Evolutionary conservation across 2,797 vertebrate genomes (phyloP).

Genomic region (Rhinella marina): DNA sequence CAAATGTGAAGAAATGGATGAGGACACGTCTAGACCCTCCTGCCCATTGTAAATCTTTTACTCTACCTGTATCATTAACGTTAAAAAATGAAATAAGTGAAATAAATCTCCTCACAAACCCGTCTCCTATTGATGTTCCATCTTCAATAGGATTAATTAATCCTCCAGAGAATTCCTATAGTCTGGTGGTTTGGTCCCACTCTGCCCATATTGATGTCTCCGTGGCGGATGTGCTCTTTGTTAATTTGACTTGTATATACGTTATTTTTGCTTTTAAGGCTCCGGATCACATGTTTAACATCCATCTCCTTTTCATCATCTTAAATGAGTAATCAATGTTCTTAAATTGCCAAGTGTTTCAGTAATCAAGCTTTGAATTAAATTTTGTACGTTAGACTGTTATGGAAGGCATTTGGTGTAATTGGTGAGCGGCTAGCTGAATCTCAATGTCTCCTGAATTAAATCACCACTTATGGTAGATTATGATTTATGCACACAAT

Average conservation of each 20-base stretch:
- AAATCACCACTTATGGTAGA: constrained; percentile 60
- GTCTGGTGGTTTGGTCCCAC: neutral
- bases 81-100: neutral
- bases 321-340: constrained; percentile 62
- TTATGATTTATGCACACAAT: constrained; percentile 60
- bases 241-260: constrained; percentile 52
- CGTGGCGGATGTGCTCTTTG: constrained; percentile 25
- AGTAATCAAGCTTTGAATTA: constrained; percentile 61
- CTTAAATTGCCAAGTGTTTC: constrained; percentile 60
- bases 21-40: neutral
- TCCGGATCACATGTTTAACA: constrained; percentile 55
- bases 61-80: neutral
- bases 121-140: neutral
- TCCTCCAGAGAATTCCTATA: neutral
- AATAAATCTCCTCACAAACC: neutral
- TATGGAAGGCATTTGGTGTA: constrained; percentile 61
- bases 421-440: constrained; percentile 54
- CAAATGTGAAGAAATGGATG: neutral
- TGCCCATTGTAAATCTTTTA: neutral
- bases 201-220: constrained; percentile 36
- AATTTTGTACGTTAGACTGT: constrained; percentile 57
- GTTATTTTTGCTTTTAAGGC: constrained; percentile 49
- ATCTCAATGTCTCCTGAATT: constrained; percentile 58
- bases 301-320: constrained; percentile 58
- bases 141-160: neutral